Evolutionary conservation across 2,113 vertebrate species (phyloP), one percentile per base, ranked within the genome.

Genomic region (Alouatta palliata): DNA sequence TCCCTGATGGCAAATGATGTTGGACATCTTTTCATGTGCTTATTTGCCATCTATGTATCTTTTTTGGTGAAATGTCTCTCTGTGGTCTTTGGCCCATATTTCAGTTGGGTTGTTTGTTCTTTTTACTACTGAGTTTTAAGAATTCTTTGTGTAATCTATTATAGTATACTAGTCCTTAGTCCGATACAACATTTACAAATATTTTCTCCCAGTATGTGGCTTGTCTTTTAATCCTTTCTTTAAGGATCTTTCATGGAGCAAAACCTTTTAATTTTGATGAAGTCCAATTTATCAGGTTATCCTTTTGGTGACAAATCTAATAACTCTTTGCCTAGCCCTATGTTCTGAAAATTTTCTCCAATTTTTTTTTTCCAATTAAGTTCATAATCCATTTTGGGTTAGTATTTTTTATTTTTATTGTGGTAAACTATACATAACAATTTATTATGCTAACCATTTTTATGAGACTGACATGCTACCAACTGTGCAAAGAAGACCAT

Each of bases 111-210:
- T 49, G 30, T 71, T 68, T 68, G 4, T 83, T 81, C 32, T 85
- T 87, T 58, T 91, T 47, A 45, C 30, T 90, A 23, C 6, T 75
- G 93, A 47, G 4, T 84, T 87, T 96, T 91, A 56, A 94, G 66
- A 89, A 27, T 81, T 81, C 61, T 87, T 87, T 81, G 40, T 13
- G 21, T 77, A n/a, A 68, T 84, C 10, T 86, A 27, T 61, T 61
- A 27, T 5, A 61, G 35, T 68, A 35, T 91, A 61, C 43, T 71
- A 47, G 32, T 91, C 66, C 12, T 85, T 90, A 76, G 54, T 83
- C 56, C n/a, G 30, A 52, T 68, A 27, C 23, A 8, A 75, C 47
- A 49, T 27, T 47, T 94, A 66, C 30, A 73, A 25, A 68, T 90
- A 75, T 23, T 96, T 88, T 96, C 45, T 84, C 56, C 32, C 56